Conservation (phyloP, 2,797 vertebrate species). For the Anabacerthia variegaticeps region DNA sequence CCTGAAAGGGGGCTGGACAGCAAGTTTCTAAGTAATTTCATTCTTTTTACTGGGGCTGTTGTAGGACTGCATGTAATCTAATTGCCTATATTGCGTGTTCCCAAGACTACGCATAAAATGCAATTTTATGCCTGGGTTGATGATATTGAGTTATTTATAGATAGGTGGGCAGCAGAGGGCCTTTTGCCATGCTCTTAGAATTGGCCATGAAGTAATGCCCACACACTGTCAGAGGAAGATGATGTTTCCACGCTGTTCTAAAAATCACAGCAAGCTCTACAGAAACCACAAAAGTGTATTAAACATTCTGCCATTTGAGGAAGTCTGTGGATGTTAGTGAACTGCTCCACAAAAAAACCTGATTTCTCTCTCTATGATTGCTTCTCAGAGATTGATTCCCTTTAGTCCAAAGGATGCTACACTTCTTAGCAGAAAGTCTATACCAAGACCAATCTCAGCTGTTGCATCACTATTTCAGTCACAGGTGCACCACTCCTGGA, state of each 20-base stretch:
- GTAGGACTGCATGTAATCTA: constrained; percentile 32
- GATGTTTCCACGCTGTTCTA: background rate
- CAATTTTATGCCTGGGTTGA: constrained; percentile 15
- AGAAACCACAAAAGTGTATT: background rate
- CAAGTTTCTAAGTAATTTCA: constrained; percentile 48
- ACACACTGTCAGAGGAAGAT: constrained; percentile 15
- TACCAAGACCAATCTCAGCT: background rate
- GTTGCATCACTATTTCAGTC: background rate
- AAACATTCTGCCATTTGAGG: background rate
- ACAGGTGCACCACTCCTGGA: background rate
- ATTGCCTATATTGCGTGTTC: background rate
- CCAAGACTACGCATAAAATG: constrained; percentile 27
- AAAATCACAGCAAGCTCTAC: constrained; percentile 26
- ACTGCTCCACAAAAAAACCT: background rate
- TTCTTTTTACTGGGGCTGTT: constrained; percentile 29
- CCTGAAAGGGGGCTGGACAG: background rate
- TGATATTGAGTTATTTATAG: constrained; percentile 46
- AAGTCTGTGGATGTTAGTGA: background rate
- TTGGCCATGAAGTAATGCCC: constrained; percentile 2
- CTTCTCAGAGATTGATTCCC: background rate
- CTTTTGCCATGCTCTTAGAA: constrained; percentile 1
- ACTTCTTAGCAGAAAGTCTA: background rate
- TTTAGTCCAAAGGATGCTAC: background rate
- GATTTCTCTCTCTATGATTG: background rate
- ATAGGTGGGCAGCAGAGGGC: background rate